These are phyloP conservation scores for Chelonoidis abingdonii DNA, from an alignment of 2,113 vertebrate genomes.

Conservation along the genomic window DNA sequence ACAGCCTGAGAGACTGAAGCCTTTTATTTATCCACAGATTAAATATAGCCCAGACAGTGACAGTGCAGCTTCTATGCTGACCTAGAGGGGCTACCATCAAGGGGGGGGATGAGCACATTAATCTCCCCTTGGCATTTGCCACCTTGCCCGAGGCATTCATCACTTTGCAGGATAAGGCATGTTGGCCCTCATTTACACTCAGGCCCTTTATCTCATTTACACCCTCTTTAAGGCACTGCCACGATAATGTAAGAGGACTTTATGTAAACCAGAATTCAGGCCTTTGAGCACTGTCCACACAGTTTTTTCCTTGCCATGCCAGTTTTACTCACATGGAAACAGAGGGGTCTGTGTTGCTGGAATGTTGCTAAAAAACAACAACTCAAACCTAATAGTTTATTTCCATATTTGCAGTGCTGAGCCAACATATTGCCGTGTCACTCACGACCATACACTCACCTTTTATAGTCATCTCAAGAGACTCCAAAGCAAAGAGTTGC, in stretches of 20 bases:
- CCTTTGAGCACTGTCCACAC: not conserved
- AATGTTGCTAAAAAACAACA: rapidly evolving
- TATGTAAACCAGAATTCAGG: not conserved
- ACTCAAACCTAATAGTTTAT: rapidly evolving
- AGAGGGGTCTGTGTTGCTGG: not conserved
- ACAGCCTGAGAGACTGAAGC: not conserved
- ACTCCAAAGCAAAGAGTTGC: not conserved
- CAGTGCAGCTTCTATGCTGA: not conserved
- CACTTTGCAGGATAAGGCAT: not conserved
- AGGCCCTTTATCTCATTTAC: not conserved
- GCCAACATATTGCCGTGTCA: not conserved
- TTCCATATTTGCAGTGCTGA: rapidly evolving
- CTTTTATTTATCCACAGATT: not conserved
- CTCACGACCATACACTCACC: not conserved
- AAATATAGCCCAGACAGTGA: not conserved
- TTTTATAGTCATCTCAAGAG: not conserved
- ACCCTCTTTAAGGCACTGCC: not conserved
- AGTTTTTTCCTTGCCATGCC: not conserved
- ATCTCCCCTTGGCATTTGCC: not conserved
- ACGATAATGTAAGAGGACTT: not conserved
- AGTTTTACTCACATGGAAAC: not conserved
- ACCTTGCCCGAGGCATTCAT: not conserved
- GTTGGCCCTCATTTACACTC: rapidly evolving
- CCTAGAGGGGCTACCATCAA: not conserved
- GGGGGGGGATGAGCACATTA: not conserved